Evolutionary conservation across 2,113 vertebrate species (phyloP).

Genomic region (Etheostoma spectabile): DNA sequence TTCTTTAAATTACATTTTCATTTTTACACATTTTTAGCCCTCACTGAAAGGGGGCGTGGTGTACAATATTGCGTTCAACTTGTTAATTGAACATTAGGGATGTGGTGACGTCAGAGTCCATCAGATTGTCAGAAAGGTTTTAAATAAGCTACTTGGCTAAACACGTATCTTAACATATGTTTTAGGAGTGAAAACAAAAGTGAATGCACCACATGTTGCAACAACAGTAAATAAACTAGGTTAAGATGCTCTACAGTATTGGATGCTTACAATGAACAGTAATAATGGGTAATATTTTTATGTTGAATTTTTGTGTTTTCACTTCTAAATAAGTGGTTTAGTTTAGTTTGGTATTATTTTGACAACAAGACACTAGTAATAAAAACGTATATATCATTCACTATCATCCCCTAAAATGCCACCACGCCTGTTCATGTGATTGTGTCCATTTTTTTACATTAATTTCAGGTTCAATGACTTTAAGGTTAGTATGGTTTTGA

Average conservation of each 20-base stretch:
- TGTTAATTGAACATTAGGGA: background rate
- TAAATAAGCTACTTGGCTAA: background rate
- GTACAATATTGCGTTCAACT: background rate
- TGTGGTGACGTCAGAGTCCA: background rate
- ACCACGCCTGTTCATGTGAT: too few species aligned
- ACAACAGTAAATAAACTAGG: background rate
- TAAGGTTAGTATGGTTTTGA: too few species aligned
- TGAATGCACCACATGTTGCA: background rate
- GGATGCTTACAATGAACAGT: background rate
- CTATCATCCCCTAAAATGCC: too few species aligned
- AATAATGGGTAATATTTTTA: background rate
- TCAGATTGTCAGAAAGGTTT: background rate
- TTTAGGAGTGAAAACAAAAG: background rate
- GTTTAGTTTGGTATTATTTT: too few species aligned
- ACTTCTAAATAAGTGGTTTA: background rate
- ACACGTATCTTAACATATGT: background rate
- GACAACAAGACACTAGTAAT: background rate
- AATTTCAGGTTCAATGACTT: too few species aligned
- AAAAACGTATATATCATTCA: background rate
- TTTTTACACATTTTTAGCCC: background rate
- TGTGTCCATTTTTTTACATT: too few species aligned
- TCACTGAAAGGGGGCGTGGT: background rate
- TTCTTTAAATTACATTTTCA: too few species aligned
- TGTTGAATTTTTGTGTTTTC: background rate
- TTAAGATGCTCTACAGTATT: background rate